Base-by-base conservation (phyloP, 2,888 invertebrate species). In the Microchrysa polita region DNA sequence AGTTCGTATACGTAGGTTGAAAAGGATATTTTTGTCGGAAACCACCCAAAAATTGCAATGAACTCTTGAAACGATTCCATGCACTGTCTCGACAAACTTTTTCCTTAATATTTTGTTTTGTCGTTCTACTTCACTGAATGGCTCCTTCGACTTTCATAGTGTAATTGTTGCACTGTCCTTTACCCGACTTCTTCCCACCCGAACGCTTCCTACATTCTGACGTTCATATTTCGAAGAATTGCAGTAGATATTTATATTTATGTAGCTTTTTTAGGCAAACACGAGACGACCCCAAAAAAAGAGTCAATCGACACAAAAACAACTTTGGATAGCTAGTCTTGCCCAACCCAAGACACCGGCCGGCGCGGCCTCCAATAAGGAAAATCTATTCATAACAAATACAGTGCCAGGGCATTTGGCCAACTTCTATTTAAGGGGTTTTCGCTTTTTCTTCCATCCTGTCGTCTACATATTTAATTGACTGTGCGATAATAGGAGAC, bases 401-500 rank as follows among this genome's bases (percentile, higher is more conserved):
- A 40, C 14, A n/a, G 20, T 65, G 65, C 65, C 44, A 65, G 42
- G 65, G 65, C 65, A 44, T 48, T 48, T 20, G 5, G 65, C 65
- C 65, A 65, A 65, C 61, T 61, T 16, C 27, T 59, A 4, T 57
- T 20, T 20, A 18, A 7, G 27, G 2, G 2, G 27, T 34, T 34
- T 34, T 34, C 27, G 27, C 23, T 23, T 27, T 60, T 16, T 23
- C n/a, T n/a, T 23, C 23, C 42, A 42, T 4, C 48, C 27, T 34
- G 27, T 34, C 59, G 40, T 61, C 40, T 61, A n/a, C n/a, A n/a
- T n/a, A n/a, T 61, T 20, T 44, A 65, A 44, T 65, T 65, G 65
- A 48, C 44, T 65, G 48, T 65, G 65, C 44, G 44, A 65, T 48
- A 44, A 22, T 44, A 65, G 7, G 27, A 65, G 65, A 65, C 65